phyloP scores from a whole-genome alignment of 2,797 vertebrate species.

The Tragelaphus oryx region DNA sequence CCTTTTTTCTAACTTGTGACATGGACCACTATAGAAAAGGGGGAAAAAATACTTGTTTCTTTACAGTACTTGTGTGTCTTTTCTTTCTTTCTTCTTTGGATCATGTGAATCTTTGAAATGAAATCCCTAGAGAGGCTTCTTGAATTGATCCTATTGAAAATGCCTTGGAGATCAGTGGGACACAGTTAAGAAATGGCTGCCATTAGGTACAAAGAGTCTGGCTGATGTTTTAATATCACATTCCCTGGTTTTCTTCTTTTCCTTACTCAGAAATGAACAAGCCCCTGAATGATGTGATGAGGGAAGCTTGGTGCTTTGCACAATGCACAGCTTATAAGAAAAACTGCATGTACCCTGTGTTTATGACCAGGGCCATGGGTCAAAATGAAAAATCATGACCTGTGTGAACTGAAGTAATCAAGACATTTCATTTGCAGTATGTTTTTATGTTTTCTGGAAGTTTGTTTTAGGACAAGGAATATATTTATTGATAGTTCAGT shows the following conservation, averaged over 20 bases:
- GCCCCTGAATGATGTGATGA: background rate
- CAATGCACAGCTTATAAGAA: background rate
- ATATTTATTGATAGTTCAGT: constrained; percentile 6
- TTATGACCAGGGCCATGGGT: constrained; percentile 22
- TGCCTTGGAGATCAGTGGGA: background rate
- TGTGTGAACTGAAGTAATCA: background rate
- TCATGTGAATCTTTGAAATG: background rate
- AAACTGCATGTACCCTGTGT: constrained; percentile 1
- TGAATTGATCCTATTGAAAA: background rate
- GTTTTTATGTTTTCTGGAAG: constrained; percentile 29
- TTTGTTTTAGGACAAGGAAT: constrained; percentile 23
- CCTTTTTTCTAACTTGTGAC: background rate
- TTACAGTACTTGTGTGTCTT: background rate
- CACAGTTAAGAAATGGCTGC: background rate
- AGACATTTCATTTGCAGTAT: background rate
- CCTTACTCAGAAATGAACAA: background rate
- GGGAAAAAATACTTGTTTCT: background rate
- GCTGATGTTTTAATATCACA: background rate
- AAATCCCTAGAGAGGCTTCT: background rate
- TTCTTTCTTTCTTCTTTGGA: background rate
- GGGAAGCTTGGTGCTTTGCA: background rate
- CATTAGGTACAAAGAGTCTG: background rate
- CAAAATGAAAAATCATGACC: background rate
- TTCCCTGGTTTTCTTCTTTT: background rate
- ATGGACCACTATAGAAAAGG: background rate